These are phyloP conservation scores for Chaetodon auriga DNA, from an alignment of 2,113 vertebrate species.

Conservation along the genomic window DNA sequence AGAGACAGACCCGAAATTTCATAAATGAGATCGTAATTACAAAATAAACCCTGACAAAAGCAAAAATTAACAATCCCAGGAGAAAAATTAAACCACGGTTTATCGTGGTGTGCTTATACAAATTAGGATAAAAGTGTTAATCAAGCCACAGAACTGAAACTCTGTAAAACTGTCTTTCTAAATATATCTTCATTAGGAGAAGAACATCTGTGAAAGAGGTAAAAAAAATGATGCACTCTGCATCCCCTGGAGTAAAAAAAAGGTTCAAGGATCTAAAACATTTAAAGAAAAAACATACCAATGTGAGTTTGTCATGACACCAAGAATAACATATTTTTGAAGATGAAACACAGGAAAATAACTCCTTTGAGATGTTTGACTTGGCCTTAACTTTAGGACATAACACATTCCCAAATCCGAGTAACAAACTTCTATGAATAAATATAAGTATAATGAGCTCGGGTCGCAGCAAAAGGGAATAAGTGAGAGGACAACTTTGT, in stretches of 20 bases:
- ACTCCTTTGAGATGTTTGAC: background rate
- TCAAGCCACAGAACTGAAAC: slow-evolving; percentile 1
- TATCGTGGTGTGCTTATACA: background rate
- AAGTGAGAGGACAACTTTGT: background rate
- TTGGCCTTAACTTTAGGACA: background rate
- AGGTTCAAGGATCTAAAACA: slow-evolving; percentile 29
- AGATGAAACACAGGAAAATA: background rate
- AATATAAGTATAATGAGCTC: background rate
- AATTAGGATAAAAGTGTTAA: slow-evolving; percentile 21
- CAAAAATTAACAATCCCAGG: slow-evolving; percentile 2
- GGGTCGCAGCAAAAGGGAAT: background rate
- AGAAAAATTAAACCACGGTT: slow-evolving; percentile 7
- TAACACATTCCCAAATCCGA: too few species aligned
- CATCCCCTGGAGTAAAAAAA: slow-evolving; percentile 26
- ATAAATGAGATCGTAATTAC: slow-evolving; percentile 24
- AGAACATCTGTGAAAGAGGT: background rate
- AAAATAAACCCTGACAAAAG: slow-evolving; percentile 19
- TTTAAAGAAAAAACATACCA: background rate
- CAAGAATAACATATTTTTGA: slow-evolving; percentile 1
- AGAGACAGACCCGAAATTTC: background rate
- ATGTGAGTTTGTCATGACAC: background rate
- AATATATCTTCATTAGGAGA: slow-evolving; percentile 48
- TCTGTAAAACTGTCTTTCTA: slow-evolving; percentile 3
- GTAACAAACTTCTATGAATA: background rate
- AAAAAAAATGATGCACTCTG: background rate